Conservation (phyloP, 2,888 invertebrate species). For the Habrosyne pyritoides region DNA sequence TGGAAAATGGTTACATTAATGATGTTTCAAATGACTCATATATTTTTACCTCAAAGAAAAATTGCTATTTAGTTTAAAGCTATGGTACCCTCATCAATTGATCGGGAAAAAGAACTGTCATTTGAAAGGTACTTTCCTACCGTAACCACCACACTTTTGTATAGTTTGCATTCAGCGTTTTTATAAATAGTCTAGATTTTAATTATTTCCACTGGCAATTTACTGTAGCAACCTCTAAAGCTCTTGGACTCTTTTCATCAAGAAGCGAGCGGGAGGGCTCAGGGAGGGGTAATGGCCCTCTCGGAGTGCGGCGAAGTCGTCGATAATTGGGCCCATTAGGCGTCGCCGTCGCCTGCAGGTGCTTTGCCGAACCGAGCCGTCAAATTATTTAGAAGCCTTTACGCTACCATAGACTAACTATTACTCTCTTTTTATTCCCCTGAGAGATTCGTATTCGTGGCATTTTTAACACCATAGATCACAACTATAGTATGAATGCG, state of each 20-base stretch:
- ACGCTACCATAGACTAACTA: constrained; percentile 19
- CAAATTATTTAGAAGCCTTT: constrained; percentile 57
- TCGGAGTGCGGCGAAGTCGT: constrained; percentile 57
- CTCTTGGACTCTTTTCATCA: constrained; percentile 45
- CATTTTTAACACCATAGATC: background rate
- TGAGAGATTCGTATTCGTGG: background rate
- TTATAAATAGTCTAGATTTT: constrained; percentile 22
- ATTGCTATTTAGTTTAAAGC: too few species aligned
- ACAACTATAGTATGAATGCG: background rate
- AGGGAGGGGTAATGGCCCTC: constrained; percentile 64
- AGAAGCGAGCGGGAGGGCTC: constrained; percentile 34
- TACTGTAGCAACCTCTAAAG: constrained; percentile 23
- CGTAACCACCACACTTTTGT: background rate
- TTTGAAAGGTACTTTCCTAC: background rate
- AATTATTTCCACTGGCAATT: constrained; percentile 33
- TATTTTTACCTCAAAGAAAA: too few species aligned
- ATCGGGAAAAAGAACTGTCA: background rate
- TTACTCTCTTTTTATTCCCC: constrained; percentile 2
- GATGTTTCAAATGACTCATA: too few species aligned
- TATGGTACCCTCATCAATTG: too few species aligned
- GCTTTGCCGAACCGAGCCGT: constrained; percentile 42
- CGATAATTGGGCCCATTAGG: constrained; percentile 77
- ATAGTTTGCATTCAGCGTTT: constrained; percentile 13
- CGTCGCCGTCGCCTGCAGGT: constrained; percentile 62
- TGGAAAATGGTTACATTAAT: background rate